A percentile compares a stretch with the other conserved stretches of the same genome.
Evolutionary conservation across 1,140 invertebrate genomes (phyloP).

Genomic region (Chionoecetes opilio): DNA sequence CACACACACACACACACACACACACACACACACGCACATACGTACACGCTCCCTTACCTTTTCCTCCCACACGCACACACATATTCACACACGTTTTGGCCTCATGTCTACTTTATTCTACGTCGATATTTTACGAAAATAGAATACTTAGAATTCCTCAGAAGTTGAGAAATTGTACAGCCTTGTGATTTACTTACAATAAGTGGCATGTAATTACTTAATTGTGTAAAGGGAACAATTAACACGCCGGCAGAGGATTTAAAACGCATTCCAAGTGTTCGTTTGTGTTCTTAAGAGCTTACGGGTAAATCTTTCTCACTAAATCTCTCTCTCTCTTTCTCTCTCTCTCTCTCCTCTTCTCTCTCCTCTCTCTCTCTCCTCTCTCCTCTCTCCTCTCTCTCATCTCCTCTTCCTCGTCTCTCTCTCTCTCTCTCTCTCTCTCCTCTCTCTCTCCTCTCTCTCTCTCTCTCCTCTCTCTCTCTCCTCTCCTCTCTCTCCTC

Average conservation of each 20-base stretch:
- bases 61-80: neutral
- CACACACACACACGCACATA: conserved; percentile 13
- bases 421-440: conserved; percentile 45
- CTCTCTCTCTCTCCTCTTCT: conserved; percentile 5
- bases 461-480: conserved; percentile 40
- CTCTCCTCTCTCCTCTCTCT: neutral
- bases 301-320: conserved; percentile 8
- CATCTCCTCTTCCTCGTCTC: neutral
- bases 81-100: neutral
- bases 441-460: neutral
- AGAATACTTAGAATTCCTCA: neutral
- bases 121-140: neutral
- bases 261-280: neutral
- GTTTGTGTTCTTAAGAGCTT: conserved; percentile 30
- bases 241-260: neutral
- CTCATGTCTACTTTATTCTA: neutral
- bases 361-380: conserved; percentile 33
- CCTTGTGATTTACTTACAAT: neutral
- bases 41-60: neutral
- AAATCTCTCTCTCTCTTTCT: conserved; percentile 19
- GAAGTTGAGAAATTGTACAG: neutral
- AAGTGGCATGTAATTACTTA: conserved; percentile 30
- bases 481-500: conserved; percentile 43
- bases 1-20: neutral
- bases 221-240: conserved; percentile 30